phyloP scores from a whole-genome alignment of 2,797 vertebrate species.

The Poeciliopsis presidionis region DNA sequence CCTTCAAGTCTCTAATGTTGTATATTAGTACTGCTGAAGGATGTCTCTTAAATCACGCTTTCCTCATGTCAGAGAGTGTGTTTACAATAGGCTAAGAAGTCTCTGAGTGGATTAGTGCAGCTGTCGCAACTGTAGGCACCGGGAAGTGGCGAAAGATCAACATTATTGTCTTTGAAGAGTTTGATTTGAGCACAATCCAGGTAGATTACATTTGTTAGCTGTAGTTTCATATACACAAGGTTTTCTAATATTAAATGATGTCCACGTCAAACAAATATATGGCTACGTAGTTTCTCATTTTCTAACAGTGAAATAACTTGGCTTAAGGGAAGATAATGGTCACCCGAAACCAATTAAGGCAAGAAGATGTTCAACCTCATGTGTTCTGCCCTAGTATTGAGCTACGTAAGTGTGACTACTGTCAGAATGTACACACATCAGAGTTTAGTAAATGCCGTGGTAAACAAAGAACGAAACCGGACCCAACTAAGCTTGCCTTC shows the following conservation, averaged over 20 bases:
- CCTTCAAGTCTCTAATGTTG: conserved; percentile 9
- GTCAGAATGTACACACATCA: background rate
- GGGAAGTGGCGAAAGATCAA: conserved; percentile 24
- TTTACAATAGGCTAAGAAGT: conserved; percentile 45
- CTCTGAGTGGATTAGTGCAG: conserved; percentile 62
- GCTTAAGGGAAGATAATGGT: background rate
- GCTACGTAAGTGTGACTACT: background rate
- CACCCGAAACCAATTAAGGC: background rate
- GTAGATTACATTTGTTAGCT: background rate
- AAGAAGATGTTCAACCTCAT: background rate
- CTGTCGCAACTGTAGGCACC: conserved; percentile 52
- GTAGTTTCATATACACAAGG: background rate
- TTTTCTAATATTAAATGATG: background rate
- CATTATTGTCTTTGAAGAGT: conserved; percentile 4
- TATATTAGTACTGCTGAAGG: conserved; percentile 32
- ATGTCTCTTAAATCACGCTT: conserved; percentile 18
- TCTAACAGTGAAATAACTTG: background rate
- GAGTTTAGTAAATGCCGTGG: background rate
- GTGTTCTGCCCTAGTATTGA: background rate
- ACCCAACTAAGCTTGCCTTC: background rate
- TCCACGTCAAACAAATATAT: background rate
- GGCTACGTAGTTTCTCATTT: background rate
- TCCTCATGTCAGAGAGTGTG: conserved; percentile 33
- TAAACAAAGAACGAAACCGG: background rate
- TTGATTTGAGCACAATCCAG: conserved; percentile 2